Evolutionary conservation across 2,797 vertebrate genomes (phyloP), one percentile per base, ranked within the genome.

Genomic region (Parauchenoglanis ngamensis): DNA sequence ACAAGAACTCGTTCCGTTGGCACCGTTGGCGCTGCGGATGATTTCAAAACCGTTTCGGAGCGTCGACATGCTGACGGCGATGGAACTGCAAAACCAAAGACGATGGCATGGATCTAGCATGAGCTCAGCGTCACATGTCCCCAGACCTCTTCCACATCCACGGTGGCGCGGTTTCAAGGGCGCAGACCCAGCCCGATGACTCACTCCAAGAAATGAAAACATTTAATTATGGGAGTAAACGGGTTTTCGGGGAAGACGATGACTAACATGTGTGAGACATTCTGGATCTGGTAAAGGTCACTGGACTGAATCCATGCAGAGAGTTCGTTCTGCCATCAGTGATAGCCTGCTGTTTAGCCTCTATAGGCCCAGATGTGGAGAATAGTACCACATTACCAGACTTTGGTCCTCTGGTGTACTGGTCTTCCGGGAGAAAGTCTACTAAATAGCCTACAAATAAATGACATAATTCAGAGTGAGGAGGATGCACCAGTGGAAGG

Each of bases 201-300:
- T 95, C 94, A 95, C 80, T 81, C 75, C 86, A 93, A 92, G 88
- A 87, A 89, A 92, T 93, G 94, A 94, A 94, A 92, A 93, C 89
- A 93, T 92, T 93, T 91, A 93, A 94, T 94, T 93, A 92, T 89
- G 91, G 92, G 94, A 93, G 94, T 94, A 93, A 93, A 93, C 89
- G 91, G 92, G 88, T 91, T 89, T 87, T 68, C 84, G 86, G 93
- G 93, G 92, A 94, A 92, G 92, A 91, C 90, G 90, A 92, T 92
- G 92, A 93, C 90, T 93, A 93, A 93, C 94, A 95, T 92, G 93
- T 95, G 94, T 91, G 94, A 95, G 90, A 90, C 88, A 93, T 95
- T 93, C 92, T 78, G 85, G 90, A 92, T 94, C 95, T 94, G 94
- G 94, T 94, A 94, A 93, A 94, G 95, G 93, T 93, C 89, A 15